Conservation (phyloP, 1,140 invertebrate genomes). For the Leucophenga varia region DNA sequence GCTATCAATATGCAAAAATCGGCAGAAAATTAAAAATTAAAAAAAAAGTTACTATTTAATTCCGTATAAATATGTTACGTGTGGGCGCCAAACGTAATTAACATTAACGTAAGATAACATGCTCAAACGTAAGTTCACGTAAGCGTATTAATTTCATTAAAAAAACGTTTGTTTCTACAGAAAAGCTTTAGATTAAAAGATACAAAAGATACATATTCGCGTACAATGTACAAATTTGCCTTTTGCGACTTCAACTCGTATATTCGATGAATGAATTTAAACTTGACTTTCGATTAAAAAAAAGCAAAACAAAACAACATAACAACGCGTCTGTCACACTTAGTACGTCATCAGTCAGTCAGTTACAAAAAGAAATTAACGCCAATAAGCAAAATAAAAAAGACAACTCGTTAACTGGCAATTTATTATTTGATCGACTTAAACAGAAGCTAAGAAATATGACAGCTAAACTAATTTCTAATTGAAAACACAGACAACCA, state of each 20-base stretch:
- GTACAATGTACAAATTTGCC: conserved; percentile 13
- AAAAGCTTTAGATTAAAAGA: conserved; percentile 18
- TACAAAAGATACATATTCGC: not conserved
- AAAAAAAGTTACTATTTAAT: too few relatives aligned
- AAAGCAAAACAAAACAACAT: not conserved
- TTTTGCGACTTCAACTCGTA: conserved; percentile 22
- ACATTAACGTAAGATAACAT: not conserved
- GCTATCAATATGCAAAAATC: conserved; percentile 1
- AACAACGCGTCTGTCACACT: too few relatives aligned
- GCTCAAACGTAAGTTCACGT: not conserved
- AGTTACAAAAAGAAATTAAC: conserved; percentile 10
- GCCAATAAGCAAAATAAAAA: conserved; percentile 35
- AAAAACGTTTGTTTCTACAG: conserved; percentile 39
- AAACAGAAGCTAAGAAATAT: too few relatives aligned
- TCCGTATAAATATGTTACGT: too few relatives aligned
- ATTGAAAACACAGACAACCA: too few relatives aligned
- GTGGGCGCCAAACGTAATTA: not conserved
- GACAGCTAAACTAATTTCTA: too few relatives aligned
- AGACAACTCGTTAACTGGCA: conserved; percentile 12
- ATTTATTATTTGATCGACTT: conserved; percentile 14
- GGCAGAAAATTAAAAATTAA: too few relatives aligned
- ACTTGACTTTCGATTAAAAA: conserved; percentile 46
- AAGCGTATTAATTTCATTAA: conserved; percentile 26
- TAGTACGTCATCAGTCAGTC: too few relatives aligned
- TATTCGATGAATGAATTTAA: conserved; percentile 49